Base-by-base conservation (phyloP, 2,797 vertebrate species). In the Urocyon cinereoargenteus region DNA sequence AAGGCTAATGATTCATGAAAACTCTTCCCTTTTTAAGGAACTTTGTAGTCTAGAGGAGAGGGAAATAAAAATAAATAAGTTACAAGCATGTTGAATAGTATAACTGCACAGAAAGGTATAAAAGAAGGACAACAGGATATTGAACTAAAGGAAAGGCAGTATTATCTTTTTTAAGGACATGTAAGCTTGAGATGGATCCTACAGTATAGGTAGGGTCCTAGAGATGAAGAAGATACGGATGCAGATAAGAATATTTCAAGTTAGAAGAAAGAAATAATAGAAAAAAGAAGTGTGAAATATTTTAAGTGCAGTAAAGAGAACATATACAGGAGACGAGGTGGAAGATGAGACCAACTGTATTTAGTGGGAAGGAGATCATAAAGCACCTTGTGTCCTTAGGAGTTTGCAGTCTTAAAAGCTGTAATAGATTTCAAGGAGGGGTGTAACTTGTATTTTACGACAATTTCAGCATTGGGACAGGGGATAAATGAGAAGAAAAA, bases 321-420 rank as follows among this genome's bases (percentile, higher is more conserved):
- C 18, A 21, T 78, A 26, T 73, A 91, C 31, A 90, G 62, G 36
- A 92, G 51, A 94, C 53, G 22, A 91, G 34, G 14, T 91, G 31
- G 40, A 91, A 79, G 79, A 40, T 75, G 5, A 75, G 53, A 79
- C 57, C 34, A 57, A 36, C 4, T 77, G 49, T 22, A 45, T 94
- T 94, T 85, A 62, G 21, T 95, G 51, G 62, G 51, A 78, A 73
- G 19, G 24, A 81, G 26, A 83, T 86, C 70, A 73, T 90, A 94
- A 77, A 94, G 53, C 28, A 83, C 10, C 14, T 3, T 78, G 3
- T 6, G 1, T 90, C 59, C 9, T 75, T 91, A 55, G 59, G 53
- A 79, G 9, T 86, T 90, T 66, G 57, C 59, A 40, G 49, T 93
- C 81, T 86, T 83, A 40, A 72, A 84, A 83, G 9, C 11, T 66